Conservation (phyloP, 1,140 invertebrate genomes). For the Diorhabda elongata region DNA sequence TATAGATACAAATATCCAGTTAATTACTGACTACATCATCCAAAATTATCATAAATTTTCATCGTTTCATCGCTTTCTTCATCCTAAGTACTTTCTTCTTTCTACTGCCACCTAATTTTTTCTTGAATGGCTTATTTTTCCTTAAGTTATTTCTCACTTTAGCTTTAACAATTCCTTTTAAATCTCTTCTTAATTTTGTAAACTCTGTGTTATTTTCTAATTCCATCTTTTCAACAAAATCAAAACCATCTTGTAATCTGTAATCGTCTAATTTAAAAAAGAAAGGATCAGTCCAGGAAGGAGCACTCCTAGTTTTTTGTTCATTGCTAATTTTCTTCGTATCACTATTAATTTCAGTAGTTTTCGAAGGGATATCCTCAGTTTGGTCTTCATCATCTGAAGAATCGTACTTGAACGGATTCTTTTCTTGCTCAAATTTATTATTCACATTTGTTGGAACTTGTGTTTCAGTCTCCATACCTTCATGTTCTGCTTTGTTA, state of each 20-base stretch:
- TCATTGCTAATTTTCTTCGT: slow-evolving; percentile 30
- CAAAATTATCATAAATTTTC: neutral
- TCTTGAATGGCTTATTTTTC: slow-evolving; percentile 50
- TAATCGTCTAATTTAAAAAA: slow-evolving; percentile 54
- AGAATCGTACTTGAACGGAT: slow-evolving; percentile 61
- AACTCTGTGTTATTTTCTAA: slow-evolving; percentile 44
- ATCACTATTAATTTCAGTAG: neutral
- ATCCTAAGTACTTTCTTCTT: slow-evolving; percentile 34
- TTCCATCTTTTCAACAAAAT: slow-evolving; percentile 52
- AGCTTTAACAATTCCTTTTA: slow-evolving; percentile 58
- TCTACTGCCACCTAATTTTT: slow-evolving; percentile 39
- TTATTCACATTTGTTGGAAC: neutral
- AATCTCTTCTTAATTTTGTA: slow-evolving; percentile 48
- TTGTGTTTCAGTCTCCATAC: slow-evolving; percentile 40
- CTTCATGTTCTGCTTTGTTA: slow-evolving; percentile 34
- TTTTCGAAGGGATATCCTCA: slow-evolving; percentile 27
- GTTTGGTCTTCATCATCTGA: slow-evolving; percentile 52
- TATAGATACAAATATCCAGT: neutral
- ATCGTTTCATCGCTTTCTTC: slow-evolving; percentile 31
- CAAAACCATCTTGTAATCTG: slow-evolving; percentile 55
- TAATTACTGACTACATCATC: neutral
- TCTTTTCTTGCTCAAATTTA: slow-evolving; percentile 33
- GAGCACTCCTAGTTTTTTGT: slow-evolving; percentile 34
- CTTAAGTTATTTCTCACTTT: slow-evolving; percentile 57
- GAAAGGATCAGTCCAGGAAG: slow-evolving; percentile 53